A percentile compares a stretch with the other conserved stretches of the same genome.
phyloP scores from a whole-genome alignment of 2,797 vertebrate species.

The Enteromius viviparus region DNA sequence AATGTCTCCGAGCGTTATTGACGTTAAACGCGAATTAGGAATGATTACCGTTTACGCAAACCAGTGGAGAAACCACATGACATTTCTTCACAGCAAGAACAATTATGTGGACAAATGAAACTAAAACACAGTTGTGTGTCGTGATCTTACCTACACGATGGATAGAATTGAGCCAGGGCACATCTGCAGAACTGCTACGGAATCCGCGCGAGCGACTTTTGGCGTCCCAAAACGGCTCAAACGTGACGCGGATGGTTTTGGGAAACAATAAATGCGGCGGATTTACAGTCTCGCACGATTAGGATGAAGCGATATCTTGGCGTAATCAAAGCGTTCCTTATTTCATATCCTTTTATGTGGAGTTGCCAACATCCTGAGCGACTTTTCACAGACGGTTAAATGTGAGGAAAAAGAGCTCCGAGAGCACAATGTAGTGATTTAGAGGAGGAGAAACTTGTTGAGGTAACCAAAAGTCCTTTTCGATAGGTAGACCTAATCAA shows the following conservation, averaged over 20 bases:
- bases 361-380: conserved; percentile 15
- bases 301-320: neutral
- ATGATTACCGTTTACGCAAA: neutral
- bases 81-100: conserved; percentile 4
- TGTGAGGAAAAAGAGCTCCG: neutral
- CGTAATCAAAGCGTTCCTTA: neutral
- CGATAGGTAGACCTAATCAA: neutral
- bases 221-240: conserved; percentile 5
- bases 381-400: conserved; percentile 1
- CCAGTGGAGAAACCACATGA: neutral
- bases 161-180: conserved; percentile 53
- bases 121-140: neutral
- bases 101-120: neutral
- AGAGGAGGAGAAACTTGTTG: conserved; percentile 20
- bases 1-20: neutral
- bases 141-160: conserved; percentile 57
- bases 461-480: conserved; percentile 22
- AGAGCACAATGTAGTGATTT: neutral
- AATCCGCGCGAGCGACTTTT: conserved; percentile 14
- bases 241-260: conserved; percentile 5
- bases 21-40: neutral
- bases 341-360: conserved; percentile 13
- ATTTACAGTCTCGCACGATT: neutral
- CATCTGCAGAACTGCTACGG: conserved; percentile 34
- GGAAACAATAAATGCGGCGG: neutral